Conservation (phyloP, 2,888 invertebrate species). For the Keiferia lycopersicella region DNA sequence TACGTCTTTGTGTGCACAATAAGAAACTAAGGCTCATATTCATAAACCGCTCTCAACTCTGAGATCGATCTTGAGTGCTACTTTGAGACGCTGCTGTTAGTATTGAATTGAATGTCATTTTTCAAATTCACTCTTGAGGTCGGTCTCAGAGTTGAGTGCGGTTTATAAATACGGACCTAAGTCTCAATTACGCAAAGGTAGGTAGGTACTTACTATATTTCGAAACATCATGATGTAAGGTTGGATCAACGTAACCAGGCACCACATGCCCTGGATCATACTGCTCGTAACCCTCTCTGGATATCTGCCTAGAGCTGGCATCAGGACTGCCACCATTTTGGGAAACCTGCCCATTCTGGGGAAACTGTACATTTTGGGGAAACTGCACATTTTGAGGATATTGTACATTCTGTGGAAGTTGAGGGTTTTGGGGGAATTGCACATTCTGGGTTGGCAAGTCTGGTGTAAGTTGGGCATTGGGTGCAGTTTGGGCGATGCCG, state of each 20-base stretch:
- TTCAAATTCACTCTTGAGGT: no score
- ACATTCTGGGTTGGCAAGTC: conserved; percentile 24
- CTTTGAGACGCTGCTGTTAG: no score
- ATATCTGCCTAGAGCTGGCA: conserved; percentile 36
- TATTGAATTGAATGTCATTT: no score
- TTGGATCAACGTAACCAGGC: conserved; percentile 66
- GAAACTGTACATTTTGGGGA: conserved; percentile 12
- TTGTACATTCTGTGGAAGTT: conserved; percentile 3
- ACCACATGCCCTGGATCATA: conserved; percentile 82
- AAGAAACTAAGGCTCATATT: no score
- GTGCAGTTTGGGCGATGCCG: not conserved
- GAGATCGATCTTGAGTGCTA: no score
- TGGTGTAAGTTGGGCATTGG: conserved; percentile 2
- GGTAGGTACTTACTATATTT: conserved; percentile 61
- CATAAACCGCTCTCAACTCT: no score
- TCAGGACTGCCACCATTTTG: not conserved
- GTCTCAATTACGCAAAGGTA: not conserved
- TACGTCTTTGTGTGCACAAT: no score
- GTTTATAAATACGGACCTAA: no score
- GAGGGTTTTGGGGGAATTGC: not conserved
- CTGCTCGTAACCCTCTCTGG: conserved; percentile 75
- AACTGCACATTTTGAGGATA: not conserved
- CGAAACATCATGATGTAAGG: conserved; percentile 56
- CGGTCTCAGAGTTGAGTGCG: no score
- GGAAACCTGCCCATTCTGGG: not conserved